Percentiles rank a stretch among this genome's conserved stretches.
Conservation (phyloP, 2,113 vertebrate genomes). For the Ptyas mucosa region DNA sequence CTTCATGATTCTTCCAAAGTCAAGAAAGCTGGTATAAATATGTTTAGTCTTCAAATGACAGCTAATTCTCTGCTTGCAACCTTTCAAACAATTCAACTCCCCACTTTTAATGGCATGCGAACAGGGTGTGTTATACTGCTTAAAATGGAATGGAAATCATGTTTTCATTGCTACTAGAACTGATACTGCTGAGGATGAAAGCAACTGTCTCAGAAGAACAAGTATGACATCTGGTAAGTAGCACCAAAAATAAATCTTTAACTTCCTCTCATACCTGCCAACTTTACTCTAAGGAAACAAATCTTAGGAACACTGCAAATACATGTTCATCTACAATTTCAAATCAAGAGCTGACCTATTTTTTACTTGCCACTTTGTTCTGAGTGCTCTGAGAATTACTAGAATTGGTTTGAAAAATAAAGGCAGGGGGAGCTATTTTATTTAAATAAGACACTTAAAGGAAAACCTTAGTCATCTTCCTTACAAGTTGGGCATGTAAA, state of each 20-base stretch:
- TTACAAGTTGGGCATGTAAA: not conserved
- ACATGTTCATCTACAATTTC: conserved; percentile 55
- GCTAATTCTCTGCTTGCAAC: conserved; percentile 46
- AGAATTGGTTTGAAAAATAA: conserved; percentile 34
- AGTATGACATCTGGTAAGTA: conserved; percentile 63
- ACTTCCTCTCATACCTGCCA: conserved; percentile 65
- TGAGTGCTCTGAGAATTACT: conserved; percentile 39
- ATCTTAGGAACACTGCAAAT: conserved; percentile 58
- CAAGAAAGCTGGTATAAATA: conserved; percentile 32
- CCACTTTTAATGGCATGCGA: conserved; percentile 45
- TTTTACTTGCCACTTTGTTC: conserved; percentile 44
- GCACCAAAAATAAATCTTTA: conserved; percentile 68
- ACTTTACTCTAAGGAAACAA: conserved; percentile 54
- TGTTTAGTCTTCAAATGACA: conserved; percentile 33
- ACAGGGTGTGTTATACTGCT: conserved; percentile 48
- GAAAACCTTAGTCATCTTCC: conserved; percentile 26
- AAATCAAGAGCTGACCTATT: conserved; percentile 62
- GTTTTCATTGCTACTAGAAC: conserved; percentile 53
- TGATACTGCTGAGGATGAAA: conserved; percentile 64
- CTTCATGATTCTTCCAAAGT: conserved; percentile 24
- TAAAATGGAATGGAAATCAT: conserved; percentile 58
- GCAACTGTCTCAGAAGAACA: conserved; percentile 62
- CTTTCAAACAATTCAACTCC: conserved; percentile 46
- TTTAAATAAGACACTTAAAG: conserved; percentile 33
- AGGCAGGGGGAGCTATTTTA: conserved; percentile 12